phyloP scores from a whole-genome alignment of 2,113 vertebrate genomes.

The Coturnix japonica region DNA sequence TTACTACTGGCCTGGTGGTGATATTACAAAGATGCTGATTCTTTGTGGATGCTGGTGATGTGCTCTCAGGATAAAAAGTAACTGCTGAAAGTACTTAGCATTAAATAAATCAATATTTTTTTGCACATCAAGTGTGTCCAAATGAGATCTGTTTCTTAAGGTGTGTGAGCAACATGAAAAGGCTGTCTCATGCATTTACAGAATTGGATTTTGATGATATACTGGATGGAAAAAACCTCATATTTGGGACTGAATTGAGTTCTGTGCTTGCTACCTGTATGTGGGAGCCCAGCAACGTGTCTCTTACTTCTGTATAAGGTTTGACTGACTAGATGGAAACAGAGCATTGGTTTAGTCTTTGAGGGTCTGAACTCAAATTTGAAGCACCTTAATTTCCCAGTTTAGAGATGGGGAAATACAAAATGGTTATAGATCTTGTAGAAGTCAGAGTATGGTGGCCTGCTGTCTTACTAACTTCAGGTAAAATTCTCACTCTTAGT shows the following conservation, averaged over 20 bases:
- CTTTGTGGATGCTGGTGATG: neutral
- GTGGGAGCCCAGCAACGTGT: neutral
- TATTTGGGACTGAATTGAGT: neutral
- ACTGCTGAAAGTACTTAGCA: neutral
- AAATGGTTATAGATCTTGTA: neutral
- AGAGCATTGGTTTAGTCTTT: neutral
- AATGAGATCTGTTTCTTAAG: neutral
- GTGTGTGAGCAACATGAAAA: neutral
- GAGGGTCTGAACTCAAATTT: neutral
- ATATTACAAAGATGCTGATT: neutral
- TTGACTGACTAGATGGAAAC: neutral
- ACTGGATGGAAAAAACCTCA: neutral
- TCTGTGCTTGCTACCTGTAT: neutral
- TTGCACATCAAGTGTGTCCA: neutral
- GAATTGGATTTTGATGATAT: neutral
- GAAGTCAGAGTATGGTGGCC: neutral
- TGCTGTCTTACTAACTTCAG: neutral
- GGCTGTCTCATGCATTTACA: neutral
- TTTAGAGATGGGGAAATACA: neutral
- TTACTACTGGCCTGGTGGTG: neutral
- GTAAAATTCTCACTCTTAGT: neutral
- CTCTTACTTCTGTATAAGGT: neutral
- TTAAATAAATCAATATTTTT: neutral
- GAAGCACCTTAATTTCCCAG: neutral
- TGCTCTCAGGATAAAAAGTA: neutral